A percentile compares a stretch with the other conserved stretches of the same genome.
These are phyloP conservation scores for Siniperca knerii DNA, from an alignment of 2,113 vertebrate species.

Conservation along the genomic window DNA sequence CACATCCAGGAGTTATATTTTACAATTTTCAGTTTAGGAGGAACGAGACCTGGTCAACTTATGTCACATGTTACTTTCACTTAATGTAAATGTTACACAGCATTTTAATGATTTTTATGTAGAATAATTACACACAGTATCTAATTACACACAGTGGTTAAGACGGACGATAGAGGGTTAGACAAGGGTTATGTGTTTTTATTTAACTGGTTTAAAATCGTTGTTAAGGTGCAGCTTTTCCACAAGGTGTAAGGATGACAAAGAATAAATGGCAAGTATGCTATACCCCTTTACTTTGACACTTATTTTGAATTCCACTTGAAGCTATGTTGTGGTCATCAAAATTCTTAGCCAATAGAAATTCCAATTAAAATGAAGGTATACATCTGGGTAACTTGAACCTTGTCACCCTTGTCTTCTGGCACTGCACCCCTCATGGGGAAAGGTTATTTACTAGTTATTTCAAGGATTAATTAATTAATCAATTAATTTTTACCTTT, in stretches of 20 bases:
- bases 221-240: constrained; percentile 83
- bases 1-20: constrained; percentile 51
- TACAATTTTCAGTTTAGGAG: constrained; percentile 50
- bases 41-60: constrained; percentile 14
- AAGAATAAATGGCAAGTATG: constrained; percentile 42
- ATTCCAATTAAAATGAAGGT: constrained; percentile 58
- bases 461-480: constrained; percentile 84
- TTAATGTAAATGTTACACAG: constrained; percentile 59
- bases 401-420: constrained; percentile 75
- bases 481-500: constrained; percentile 96
- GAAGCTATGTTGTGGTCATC: constrained; percentile 5
- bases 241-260: constrained; percentile 78
- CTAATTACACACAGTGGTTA: constrained; percentile 84
- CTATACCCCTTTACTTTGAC: constrained; percentile 14
- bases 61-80: constrained; percentile 44
- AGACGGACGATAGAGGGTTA: constrained; percentile 83
- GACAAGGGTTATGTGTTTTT: constrained; percentile 88
- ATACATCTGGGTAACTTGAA: constrained; percentile 34
- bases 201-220: constrained; percentile 80
- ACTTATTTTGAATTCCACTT: constrained; percentile 37
- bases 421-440: constrained; percentile 88
- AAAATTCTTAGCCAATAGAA: constrained; percentile 44
- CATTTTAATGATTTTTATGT: constrained; percentile 68
- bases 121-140: constrained; percentile 74
- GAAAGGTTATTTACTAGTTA: constrained; percentile 86